Evolutionary conservation across 2,888 invertebrate genomes (phyloP), one percentile per base, ranked within the genome.

Genomic region (Aphidius colemani): DNA sequence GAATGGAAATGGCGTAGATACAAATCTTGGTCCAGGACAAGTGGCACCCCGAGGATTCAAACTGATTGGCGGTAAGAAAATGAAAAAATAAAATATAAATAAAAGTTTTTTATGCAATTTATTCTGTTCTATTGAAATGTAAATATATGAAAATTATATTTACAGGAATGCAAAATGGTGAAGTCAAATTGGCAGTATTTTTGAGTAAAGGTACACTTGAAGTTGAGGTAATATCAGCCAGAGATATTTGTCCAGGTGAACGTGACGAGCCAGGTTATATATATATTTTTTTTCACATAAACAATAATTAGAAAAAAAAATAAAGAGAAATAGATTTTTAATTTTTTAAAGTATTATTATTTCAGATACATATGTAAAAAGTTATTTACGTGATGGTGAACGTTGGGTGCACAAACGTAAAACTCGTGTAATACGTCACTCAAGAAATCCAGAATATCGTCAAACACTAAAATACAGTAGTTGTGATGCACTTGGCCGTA

Each of bases 181-280:
- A 95, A 83, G 88, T 96, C 71, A 93, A 93, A 80, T 86, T 96
- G 81, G 94, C 94, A 66, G 89, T 96, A 74, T 88, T 92, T 76
- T 92, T 96, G 86, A 90, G 93, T 78, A 96, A 96, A 84, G 95
- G 95, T 74, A 93, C 93, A 74, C 87, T 96, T 66, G 95, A 96
- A 82, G 92, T 96, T 39, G 95, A 96, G 85, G 88, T 93, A 41
- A 87, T 91, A 64, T 88, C 88, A 71, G 93, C 90, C 2, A 85
- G 88, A 70, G 89, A 89, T 72, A 88, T 93, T 67, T 86, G 88
- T 58, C 86, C 86, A 30, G 88, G 88, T 63, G 89, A 90, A 75
- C 87, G 88, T 65, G 91, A 91, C 74, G 89, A 90, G 59, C 89
- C 90, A 71, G 87, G 87, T 87, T 78, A 57, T 66, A 62, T 51